Percentiles rank a stretch among this genome's conserved stretches.
Conservation (phyloP, 1,140 invertebrate species). For the Microplitis demolitor region DNA sequence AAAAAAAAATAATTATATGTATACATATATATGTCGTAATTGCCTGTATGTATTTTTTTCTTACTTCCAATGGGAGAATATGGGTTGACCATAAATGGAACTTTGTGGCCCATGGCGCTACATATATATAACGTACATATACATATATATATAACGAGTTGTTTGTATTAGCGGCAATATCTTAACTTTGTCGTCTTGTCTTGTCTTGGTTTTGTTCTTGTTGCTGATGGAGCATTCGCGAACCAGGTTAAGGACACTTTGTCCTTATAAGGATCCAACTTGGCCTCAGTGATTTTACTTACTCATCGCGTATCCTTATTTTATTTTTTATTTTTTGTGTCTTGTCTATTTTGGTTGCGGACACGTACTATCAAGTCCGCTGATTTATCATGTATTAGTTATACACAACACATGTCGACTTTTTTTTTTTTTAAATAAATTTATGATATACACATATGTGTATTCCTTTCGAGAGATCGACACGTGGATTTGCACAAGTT, state of each 20-base stretch:
- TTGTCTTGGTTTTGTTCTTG: not conserved
- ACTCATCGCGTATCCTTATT: constrained; percentile 20
- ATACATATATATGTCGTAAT: constrained; percentile 6
- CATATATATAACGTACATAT: not conserved
- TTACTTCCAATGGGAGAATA: constrained; percentile 40
- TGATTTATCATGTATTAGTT: too few species aligned
- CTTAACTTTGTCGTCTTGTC: not conserved
- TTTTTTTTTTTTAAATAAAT: too few species aligned
- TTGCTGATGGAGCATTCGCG: constrained; percentile 26
- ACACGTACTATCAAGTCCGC: too few species aligned
- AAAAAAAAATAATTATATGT: not conserved
- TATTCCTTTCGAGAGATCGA: too few species aligned
- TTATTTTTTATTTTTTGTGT: not conserved
- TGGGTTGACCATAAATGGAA: constrained; percentile 56
- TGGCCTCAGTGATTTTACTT: constrained; percentile 41
- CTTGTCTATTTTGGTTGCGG: too few species aligned
- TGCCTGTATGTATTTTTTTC: constrained; percentile 17
- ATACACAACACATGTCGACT: too few species aligned
- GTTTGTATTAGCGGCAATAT: constrained; percentile 8
- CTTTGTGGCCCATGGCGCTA: constrained; percentile 12
- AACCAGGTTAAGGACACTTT: constrained; percentile 61
- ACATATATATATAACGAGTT: not conserved
- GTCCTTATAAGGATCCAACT: constrained; percentile 59
- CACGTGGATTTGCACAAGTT: too few species aligned
- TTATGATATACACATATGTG: too few species aligned